These are phyloP conservation scores for Eumacrocentrus americanus DNA, from an alignment of 2,888 invertebrate species.

Conservation along the genomic window DNA sequence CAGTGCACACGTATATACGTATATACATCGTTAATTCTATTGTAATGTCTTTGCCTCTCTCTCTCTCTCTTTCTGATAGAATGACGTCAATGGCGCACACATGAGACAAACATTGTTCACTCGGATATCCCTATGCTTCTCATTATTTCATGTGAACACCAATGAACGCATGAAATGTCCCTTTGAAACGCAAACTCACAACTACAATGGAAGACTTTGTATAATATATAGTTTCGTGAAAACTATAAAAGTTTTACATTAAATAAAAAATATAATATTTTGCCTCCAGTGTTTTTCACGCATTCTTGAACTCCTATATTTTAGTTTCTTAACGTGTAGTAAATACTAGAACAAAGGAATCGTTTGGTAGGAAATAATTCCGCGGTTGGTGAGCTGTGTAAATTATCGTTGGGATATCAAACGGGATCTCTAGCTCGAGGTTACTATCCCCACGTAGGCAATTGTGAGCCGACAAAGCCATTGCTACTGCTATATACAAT, in stretches of 20 bases:
- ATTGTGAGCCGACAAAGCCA: no score
- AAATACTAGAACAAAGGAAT: no score
- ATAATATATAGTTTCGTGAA: background rate
- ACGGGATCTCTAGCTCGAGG: no score
- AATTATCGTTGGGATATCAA: no score
- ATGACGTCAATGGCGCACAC: constrained; percentile 10
- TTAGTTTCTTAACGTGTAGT: no score
- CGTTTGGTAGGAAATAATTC: no score
- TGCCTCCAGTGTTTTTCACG: no score
- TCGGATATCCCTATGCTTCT: constrained; percentile 10
- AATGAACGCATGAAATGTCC: background rate
- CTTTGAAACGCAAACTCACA: background rate
- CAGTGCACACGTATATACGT: background rate
- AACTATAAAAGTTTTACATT: background rate
- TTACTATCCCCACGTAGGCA: no score
- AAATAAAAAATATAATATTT: background rate
- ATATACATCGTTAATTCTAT: constrained; percentile 36
- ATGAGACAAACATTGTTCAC: constrained; percentile 3
- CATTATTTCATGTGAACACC: background rate
- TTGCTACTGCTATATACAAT: no score
- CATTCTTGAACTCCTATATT: background rate
- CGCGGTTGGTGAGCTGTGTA: no score
- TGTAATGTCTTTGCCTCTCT: constrained; percentile 33
- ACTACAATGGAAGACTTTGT: background rate
- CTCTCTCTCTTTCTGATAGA: background rate